Conservation (phyloP, 2,888 invertebrate genomes). For the Tiliacea aurago region DNA sequence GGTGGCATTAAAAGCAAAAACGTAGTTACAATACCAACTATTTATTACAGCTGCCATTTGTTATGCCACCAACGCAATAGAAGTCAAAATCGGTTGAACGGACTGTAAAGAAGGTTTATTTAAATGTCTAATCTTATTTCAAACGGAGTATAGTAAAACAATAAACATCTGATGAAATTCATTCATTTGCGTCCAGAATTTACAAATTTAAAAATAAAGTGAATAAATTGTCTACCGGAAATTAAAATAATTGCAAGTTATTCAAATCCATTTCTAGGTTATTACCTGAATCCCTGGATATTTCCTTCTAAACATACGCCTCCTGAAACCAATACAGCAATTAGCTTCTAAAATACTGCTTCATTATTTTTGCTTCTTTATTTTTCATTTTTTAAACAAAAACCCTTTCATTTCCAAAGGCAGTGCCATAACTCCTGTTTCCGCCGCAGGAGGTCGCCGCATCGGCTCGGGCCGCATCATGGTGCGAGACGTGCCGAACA, state of each 20-base stretch:
- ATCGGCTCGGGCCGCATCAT: constrained; percentile 97
- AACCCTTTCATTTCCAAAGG: constrained; percentile 3
- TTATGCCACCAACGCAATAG: too few species aligned
- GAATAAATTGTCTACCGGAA: background rate
- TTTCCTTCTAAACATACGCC: background rate
- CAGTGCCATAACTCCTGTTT: constrained; percentile 5
- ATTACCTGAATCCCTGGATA: background rate
- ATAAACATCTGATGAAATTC: background rate
- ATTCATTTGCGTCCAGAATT: background rate
- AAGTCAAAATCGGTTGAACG: too few species aligned
- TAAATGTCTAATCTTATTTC: too few species aligned
- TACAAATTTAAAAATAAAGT: background rate
- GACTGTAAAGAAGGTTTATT: too few species aligned
- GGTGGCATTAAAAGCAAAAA: too few species aligned
- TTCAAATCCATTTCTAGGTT: background rate
- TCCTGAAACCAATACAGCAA: background rate
- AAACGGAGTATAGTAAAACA: background rate
- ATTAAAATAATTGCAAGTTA: background rate
- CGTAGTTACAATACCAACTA: too few species aligned
- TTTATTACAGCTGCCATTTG: too few species aligned
- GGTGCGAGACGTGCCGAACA: constrained; percentile 90
- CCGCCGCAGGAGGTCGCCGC: constrained; percentile 85
- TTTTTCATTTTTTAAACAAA: background rate
- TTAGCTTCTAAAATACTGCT: background rate
- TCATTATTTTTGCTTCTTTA: background rate